Evolutionary conservation across 1,140 invertebrate genomes (phyloP).

Genomic region (Drosophila tani): DNA sequence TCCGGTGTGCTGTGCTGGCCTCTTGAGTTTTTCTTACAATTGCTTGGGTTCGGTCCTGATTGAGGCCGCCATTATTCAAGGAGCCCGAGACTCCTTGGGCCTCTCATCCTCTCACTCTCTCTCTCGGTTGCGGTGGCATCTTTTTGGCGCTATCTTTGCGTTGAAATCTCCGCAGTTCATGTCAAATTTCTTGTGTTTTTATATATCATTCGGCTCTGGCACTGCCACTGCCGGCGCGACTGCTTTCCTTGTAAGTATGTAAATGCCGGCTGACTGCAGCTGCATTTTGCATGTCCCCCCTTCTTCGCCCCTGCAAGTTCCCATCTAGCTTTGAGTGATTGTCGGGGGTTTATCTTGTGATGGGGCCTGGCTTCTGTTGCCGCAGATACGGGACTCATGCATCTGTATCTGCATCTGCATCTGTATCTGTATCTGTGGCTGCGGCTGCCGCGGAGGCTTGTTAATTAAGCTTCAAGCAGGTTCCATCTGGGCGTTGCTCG

Average conservation of each 20-base stretch:
- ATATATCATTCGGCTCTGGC: slow-evolving; percentile 70
- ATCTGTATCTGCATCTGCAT: slow-evolving; percentile 30
- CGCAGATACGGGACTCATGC: slow-evolving; percentile 39
- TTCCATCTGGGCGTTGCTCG: slow-evolving; percentile 58
- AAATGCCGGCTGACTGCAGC: slow-evolving; percentile 64
- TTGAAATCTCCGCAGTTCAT: slow-evolving; percentile 83
- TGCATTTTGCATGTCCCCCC: slow-evolving; percentile 44
- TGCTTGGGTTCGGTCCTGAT: slow-evolving; percentile 65
- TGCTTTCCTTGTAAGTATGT: slow-evolving; percentile 83
- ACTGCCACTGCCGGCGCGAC: slow-evolving; percentile 13
- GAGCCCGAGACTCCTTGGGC: slow-evolving; percentile 53
- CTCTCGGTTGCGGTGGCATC: slow-evolving; percentile 48
- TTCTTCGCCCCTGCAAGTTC: slow-evolving; percentile 17
- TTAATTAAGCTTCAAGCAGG: slow-evolving; percentile 78
- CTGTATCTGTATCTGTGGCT: slow-evolving; percentile 19
- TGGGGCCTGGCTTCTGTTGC: slow-evolving; percentile 73
- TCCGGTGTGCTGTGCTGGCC: slow-evolving; percentile 4
- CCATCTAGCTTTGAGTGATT: slow-evolving; percentile 75
- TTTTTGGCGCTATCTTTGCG: slow-evolving; percentile 78
- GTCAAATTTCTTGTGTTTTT: slow-evolving; percentile 84
- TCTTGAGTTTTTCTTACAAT: slow-evolving; percentile 81
- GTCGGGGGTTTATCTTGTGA: slow-evolving; percentile 78
- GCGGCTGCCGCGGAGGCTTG: slow-evolving; percentile 41
- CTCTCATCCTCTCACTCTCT: slow-evolving; percentile 17
- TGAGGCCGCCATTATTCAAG: slow-evolving; percentile 79